Conservation (phyloP, 1,140 invertebrate species). For the Littorina saxatilis region DNA sequence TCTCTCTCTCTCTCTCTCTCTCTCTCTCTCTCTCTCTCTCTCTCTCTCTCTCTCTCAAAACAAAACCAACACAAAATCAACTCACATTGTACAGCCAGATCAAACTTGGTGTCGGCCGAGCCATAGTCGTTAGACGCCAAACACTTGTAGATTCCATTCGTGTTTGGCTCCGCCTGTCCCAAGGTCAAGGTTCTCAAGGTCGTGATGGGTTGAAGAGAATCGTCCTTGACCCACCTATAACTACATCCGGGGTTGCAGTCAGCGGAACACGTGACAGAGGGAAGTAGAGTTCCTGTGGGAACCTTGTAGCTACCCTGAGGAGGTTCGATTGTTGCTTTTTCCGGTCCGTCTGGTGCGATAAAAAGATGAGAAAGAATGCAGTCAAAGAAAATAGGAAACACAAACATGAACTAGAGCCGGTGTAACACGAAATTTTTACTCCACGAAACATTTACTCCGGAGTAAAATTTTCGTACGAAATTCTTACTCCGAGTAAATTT, state of each 20-base stretch:
- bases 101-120: slow-evolving; percentile 19
- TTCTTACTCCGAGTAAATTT: too few relatives aligned
- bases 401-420: too few relatives aligned
- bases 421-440: too few relatives aligned
- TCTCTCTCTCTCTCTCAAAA: too few relatives aligned
- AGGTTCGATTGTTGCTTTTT: background rate
- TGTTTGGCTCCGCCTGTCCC: background rate
- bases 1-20: too few relatives aligned
- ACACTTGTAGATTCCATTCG: slow-evolving; percentile 26
- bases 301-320: slow-evolving; percentile 24
- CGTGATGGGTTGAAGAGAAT: background rate
- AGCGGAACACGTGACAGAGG: slow-evolving; percentile 28
- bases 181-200: slow-evolving; percentile 5
- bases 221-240: slow-evolving; percentile 35
- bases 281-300: background rate
- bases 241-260: slow-evolving; percentile 36
- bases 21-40: too few relatives aligned
- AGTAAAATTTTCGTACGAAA: too few relatives aligned
- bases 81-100: slow-evolving; percentile 20
- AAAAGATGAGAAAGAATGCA: too few relatives aligned
- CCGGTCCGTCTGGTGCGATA: background rate
- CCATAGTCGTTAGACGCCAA: slow-evolving; percentile 17
- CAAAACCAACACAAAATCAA: background rate
- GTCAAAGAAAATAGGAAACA: too few relatives aligned
- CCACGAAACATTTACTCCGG: too few relatives aligned